Evolutionary conservation across 2,888 invertebrate species (phyloP).

Genomic region (Branchinecta sandiegonensis): DNA sequence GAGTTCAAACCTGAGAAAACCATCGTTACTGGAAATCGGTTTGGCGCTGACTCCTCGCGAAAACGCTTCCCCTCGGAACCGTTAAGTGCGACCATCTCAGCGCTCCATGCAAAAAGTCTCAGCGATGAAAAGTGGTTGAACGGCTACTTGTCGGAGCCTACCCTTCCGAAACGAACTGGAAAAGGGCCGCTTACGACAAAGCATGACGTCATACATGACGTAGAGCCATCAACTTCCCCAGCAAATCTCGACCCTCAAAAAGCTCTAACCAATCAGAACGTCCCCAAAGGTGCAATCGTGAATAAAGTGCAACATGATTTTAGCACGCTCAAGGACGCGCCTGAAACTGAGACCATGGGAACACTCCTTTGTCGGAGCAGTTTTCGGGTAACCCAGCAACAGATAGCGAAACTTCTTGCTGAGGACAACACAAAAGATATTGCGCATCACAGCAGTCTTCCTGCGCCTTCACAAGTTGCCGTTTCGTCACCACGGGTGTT

Average conservation of each 20-base stretch:
- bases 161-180: not conserved
- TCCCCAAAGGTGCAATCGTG: not conserved
- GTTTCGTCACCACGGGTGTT: not conserved
- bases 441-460: not conserved
- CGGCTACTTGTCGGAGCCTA: not conserved
- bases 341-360: not conserved
- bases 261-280: not conserved
- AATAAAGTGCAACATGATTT: no score
- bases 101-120: not conserved
- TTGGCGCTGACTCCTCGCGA: no score
- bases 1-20: no score
- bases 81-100: no score
- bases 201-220: no score
- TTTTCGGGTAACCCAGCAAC: slow-evolving; percentile 8
- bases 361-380: not conserved
- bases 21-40: no score
- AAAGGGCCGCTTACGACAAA: not conserved
- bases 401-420: slow-evolving; percentile 4
- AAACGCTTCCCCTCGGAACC: no score
- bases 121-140: not conserved
- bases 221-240: not conserved
- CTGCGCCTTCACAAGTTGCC: not conserved
- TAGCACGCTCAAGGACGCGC: not conserved
- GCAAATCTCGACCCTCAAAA: not conserved
- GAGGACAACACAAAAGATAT: not conserved